These are phyloP conservation scores for Macrotis lagotis DNA, from an alignment of 2,113 vertebrate genomes.

Conservation along the genomic window DNA sequence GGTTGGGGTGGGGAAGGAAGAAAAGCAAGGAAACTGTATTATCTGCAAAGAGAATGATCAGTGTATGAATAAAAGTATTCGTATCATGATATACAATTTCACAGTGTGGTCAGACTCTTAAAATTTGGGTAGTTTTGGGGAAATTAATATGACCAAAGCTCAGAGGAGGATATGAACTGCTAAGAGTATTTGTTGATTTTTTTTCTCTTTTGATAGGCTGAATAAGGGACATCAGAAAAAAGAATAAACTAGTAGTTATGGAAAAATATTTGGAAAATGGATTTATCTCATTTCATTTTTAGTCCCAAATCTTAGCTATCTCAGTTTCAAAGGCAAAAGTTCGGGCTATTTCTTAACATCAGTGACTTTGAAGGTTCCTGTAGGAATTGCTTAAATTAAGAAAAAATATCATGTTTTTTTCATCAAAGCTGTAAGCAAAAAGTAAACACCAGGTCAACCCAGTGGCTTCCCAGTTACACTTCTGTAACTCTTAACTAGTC, in stretches of 20 bases:
- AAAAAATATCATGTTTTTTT: constrained; percentile 43
- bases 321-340: neutral
- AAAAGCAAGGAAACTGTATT: neutral
- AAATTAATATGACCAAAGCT: neutral
- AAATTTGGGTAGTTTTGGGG: neutral
- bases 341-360: neutral
- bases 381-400: constrained; percentile 42
- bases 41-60: neutral
- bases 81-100: neutral
- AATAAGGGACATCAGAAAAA: neutral
- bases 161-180: neutral
- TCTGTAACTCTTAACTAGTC: constrained; percentile 37
- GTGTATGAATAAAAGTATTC: neutral
- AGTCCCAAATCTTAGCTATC: neutral
- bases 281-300: neutral
- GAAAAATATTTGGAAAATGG: neutral
- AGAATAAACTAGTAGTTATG: constrained; percentile 9
- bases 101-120: neutral
- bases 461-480: constrained; percentile 40
- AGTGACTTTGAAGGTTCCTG: constrained; percentile 35
- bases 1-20: neutral
- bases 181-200: neutral
- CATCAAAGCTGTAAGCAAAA: constrained; percentile 39
- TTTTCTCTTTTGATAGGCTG: neutral
- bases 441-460: constrained; percentile 11